phyloP scores from a whole-genome alignment of 2,888 invertebrate genomes.

The Trissonchulus latispiculum region DNA sequence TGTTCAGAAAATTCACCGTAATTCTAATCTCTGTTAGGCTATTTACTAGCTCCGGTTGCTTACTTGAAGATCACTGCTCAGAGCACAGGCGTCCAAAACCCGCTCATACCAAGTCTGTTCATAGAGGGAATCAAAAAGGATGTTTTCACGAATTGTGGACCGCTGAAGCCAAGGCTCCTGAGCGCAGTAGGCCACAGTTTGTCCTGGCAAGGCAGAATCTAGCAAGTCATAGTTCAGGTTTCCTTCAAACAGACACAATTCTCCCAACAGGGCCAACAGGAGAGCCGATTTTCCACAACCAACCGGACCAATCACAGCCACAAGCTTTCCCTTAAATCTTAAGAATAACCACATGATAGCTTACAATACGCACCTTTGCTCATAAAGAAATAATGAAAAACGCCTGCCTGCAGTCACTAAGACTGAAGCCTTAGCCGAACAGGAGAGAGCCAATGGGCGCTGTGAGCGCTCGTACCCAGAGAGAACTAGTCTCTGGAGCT shows the following conservation, averaged over 20 bases:
- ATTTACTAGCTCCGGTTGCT: background rate
- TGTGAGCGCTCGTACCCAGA: too few species aligned
- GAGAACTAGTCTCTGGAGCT: too few species aligned
- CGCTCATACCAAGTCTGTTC: constrained; percentile 64
- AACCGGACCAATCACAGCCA: constrained; percentile 77
- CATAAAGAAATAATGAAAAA: too few species aligned
- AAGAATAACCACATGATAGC: too few species aligned
- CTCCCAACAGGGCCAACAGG: constrained; percentile 70
- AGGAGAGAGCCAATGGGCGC: too few species aligned
- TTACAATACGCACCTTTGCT: too few species aligned
- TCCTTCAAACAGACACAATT: constrained; percentile 63
- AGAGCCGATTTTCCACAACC: constrained; percentile 85
- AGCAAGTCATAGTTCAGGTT: constrained; percentile 58
- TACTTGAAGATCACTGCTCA: constrained; percentile 58
- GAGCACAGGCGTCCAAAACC: constrained; percentile 72
- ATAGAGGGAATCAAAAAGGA: constrained; percentile 75
- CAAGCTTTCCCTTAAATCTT: constrained; percentile 39
- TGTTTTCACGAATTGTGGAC: constrained; percentile 80
- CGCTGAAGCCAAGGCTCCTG: constrained; percentile 87
- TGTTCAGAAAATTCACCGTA: too few species aligned
- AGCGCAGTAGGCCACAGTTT: constrained; percentile 22
- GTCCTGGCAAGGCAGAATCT: too few species aligned
- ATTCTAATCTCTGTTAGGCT: too few species aligned
- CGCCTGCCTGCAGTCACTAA: too few species aligned
- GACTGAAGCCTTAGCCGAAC: too few species aligned